A percentile compares a stretch with the other conserved stretches of the same genome.
phyloP scores from a whole-genome alignment of 2,888 invertebrate species.

The Chrysopilus asiliformis region DNA sequence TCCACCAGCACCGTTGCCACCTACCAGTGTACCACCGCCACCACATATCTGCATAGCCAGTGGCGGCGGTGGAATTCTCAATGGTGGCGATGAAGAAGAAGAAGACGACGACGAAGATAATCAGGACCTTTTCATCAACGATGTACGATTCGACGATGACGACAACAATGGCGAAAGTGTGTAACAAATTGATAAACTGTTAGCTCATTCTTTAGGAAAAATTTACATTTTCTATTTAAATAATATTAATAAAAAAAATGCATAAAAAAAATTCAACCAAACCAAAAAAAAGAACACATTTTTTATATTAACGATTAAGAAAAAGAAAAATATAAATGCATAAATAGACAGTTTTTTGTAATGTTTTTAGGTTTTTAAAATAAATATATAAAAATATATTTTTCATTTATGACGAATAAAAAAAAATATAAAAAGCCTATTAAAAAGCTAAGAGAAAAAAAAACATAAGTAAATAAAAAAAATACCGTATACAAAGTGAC shows the following conservation, averaged over 20 bases:
- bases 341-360: conserved; percentile 8
- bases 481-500: conserved; percentile 13
- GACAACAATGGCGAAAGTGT: conserved; percentile 33
- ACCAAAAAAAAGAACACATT: conserved; percentile 7
- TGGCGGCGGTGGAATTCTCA: conserved; percentile 22
- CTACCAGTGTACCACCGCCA: conserved; percentile 35
- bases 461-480: conserved; percentile 19
- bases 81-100: conserved; percentile 26
- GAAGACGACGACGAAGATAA: conserved; percentile 18
- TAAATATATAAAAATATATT: conserved; percentile 1
- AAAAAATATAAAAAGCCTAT: conserved; percentile 11
- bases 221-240: conserved; percentile 10
- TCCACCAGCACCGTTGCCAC: conserved; percentile 36
- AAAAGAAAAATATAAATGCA: conserved; percentile 10
- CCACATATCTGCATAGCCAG: conserved; percentile 30
- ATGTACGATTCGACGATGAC: conserved; percentile 25
- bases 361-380: not conserved
- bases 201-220: conserved; percentile 6
- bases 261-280: conserved; percentile 1
- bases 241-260: conserved; percentile 8
- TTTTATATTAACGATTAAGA: conserved; percentile 14
- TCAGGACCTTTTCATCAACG: conserved; percentile 31
- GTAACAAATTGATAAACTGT: conserved; percentile 24
- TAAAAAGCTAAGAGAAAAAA: conserved; percentile 10
- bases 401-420: too few relatives aligned